phyloP scores from a whole-genome alignment of 2,888 invertebrate genomes.

The Erpobdella octoculata region DNA sequence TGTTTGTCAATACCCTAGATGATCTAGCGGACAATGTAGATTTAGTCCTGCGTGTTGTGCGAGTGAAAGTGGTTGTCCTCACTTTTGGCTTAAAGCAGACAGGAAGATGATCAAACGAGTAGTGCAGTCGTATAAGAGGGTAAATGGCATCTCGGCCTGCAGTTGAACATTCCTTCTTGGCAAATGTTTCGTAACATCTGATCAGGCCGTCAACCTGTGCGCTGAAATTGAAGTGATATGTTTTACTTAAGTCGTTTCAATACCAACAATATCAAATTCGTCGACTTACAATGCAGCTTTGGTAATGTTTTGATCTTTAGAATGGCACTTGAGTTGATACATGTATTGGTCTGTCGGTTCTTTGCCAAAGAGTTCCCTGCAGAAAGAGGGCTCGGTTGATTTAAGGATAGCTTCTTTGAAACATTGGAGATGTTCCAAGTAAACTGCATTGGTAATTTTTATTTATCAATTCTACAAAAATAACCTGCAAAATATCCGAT shows the following conservation, averaged over 20 bases:
- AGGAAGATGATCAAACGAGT: constrained; percentile 35
- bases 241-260: too few relatives aligned
- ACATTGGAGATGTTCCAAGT: constrained; percentile 19
- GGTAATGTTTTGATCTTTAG: background rate
- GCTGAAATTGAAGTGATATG: too few relatives aligned
- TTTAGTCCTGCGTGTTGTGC: constrained; percentile 6
- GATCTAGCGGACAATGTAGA: background rate
- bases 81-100: constrained; percentile 23
- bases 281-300: constrained; percentile 16
- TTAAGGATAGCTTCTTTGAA: constrained; percentile 9
- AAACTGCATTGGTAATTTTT: background rate
- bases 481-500: too few relatives aligned
- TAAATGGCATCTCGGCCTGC: constrained; percentile 9
- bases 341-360: constrained; percentile 10
- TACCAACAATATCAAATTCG: too few relatives aligned
- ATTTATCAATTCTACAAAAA: too few relatives aligned
- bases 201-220: constrained; percentile 18
- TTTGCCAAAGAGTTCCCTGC: constrained; percentile 20
- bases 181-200: constrained; percentile 17
- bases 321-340: constrained; percentile 26
- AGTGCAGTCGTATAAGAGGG: constrained; percentile 32
- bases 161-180: background rate
- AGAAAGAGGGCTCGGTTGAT: background rate
- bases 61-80: background rate
- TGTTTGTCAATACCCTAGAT: background rate